Evolutionary conservation across 2,113 vertebrate species (phyloP), one percentile per base, ranked within the genome.

Genomic region (Chaenogobius annularis): DNA sequence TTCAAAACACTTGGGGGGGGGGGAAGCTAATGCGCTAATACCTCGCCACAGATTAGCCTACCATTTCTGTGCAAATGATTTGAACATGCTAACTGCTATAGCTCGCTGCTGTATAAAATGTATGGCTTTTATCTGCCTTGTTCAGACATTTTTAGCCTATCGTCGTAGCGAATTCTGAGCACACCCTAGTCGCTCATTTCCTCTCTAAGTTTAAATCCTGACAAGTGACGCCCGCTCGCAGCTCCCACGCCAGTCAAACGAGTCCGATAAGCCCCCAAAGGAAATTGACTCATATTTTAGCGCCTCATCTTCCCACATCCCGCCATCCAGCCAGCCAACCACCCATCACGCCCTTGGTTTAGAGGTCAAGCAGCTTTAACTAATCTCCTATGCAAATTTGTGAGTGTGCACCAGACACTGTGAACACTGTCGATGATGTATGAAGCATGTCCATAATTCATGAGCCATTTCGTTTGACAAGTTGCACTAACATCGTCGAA

Each of bases 171-270:
- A 87, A 89, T 90, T 86, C 85, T 83, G 79, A 80, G 82, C 83
- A 82, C 75, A 83, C 78, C 80, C 80, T 72, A 54, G 74, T 69
- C 80, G 88, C 86, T 91, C 83, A 91, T 91, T 91, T 91, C 87
- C 89, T 87, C 87, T 74, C 84, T 56, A 87, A 85, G 80, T 88
- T 90, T 90, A 92, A 92, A 90, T 90, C 89, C 88, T 88, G 88
- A 88, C 87, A 89, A 85, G 56, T 86, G 84, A 92, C 19, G 83
- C 70, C 84, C 69, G 83, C 85, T 85, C 75, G 73, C 88, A 80
- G 85, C 87, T 89, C 89, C 47, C 70, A 80, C 56, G 83, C 84
- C 89, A 87, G 77, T 88, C 87, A 90, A 87, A 87, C 77, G 15
- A 79, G 78, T 75, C 70, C 5, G 89, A 90, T 92, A 92, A 90